A percentile compares a stretch with the other conserved stretches of the same genome.
Conservation (phyloP, 2,888 invertebrate genomes). For the Lepidochitona cinerea region DNA sequence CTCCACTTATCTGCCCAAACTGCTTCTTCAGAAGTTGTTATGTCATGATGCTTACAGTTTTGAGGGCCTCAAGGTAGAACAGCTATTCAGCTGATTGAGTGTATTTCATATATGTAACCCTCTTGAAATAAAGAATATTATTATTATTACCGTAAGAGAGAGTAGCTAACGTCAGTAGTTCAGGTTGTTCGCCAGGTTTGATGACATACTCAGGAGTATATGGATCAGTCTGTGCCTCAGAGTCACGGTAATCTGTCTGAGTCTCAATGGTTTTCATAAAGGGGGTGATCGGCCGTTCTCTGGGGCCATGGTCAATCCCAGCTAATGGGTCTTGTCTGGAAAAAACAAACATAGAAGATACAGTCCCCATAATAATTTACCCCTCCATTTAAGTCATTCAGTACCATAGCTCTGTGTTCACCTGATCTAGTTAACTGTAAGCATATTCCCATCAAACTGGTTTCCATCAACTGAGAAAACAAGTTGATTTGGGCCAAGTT, state of each 20-base stretch:
- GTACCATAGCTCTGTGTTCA: background rate
- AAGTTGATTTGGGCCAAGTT: too few relatives aligned
- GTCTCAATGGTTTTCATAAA: conserved; percentile 73
- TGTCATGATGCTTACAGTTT: too few relatives aligned
- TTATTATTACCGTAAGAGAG: conserved; percentile 78
- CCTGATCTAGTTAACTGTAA: background rate
- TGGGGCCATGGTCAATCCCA: conserved; percentile 40
- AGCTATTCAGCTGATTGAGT: too few relatives aligned
- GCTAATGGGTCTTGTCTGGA: conserved; percentile 64
- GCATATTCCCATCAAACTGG: background rate
- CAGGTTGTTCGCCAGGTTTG: conserved; percentile 74
- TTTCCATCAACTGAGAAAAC: too few relatives aligned
- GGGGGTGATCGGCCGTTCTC: conserved; percentile 51
- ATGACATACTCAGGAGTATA: conserved; percentile 80
- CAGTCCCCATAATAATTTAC: background rate
- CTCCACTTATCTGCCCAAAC: too few relatives aligned
- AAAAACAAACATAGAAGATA: background rate
- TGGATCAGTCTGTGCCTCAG: conserved; percentile 83
- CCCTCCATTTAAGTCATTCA: background rate
- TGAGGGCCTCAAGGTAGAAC: too few relatives aligned
- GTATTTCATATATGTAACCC: too few relatives aligned
- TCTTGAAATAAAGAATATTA: too few relatives aligned
- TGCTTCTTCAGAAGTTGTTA: too few relatives aligned
- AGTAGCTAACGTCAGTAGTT: conserved; percentile 78
- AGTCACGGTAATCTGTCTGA: conserved; percentile 83